phyloP scores from a whole-genome alignment of 2,797 vertebrate genomes.

The Holocentrus rufus region DNA sequence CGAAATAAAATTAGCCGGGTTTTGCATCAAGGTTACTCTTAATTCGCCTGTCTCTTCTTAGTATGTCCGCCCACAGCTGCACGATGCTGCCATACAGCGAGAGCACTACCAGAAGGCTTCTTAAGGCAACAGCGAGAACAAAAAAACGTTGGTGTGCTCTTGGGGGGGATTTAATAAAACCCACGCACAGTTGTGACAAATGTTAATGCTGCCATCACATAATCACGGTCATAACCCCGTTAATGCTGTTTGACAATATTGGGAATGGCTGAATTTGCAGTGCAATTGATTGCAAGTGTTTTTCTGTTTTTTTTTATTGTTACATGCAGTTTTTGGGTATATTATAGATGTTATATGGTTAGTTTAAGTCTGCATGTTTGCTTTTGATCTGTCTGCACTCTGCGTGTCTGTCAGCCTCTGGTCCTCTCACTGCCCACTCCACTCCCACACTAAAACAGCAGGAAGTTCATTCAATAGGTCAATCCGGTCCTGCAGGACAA shows the following conservation, averaged over 20 bases:
- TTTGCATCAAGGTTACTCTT: constrained; percentile 48
- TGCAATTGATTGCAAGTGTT: constrained; percentile 56
- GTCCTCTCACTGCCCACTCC: neutral
- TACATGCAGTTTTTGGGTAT: neutral
- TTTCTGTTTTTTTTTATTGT: constrained; percentile 26
- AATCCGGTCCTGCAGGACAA: constrained; percentile 28
- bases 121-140: constrained; percentile 13
- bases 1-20: constrained; percentile 47
- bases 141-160: constrained; percentile 9
- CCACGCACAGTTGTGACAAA: constrained; percentile 61
- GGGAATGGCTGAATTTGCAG: constrained; percentile 53
- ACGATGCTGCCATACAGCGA: constrained; percentile 33
- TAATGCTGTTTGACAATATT: constrained; percentile 58
- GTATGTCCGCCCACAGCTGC: constrained; percentile 57
- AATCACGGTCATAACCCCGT: constrained; percentile 56
- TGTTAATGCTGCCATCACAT: constrained; percentile 47
- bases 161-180: constrained; percentile 52
- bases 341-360: neutral
- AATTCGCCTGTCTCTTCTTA: constrained; percentile 43
- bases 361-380: neutral
- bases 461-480: constrained; percentile 41
- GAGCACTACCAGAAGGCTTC: constrained; percentile 58
- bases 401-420: constrained; percentile 10
- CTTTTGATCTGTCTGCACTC: neutral
- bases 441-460: neutral